These are phyloP conservation scores for Atractosteus spatula DNA, from an alignment of 2,113 vertebrate species.

Conservation along the genomic window DNA sequence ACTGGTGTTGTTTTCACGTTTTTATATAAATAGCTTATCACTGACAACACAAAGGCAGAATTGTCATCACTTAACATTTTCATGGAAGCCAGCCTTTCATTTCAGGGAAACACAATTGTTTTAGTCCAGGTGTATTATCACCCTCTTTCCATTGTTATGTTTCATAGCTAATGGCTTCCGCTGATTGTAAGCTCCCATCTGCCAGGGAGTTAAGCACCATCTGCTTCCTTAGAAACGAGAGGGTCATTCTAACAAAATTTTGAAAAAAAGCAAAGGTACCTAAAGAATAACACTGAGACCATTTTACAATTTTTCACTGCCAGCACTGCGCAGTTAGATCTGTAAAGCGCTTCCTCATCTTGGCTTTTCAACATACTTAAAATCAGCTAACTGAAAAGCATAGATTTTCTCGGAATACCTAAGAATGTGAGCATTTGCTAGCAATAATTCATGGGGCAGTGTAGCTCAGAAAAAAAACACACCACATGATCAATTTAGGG, in stretches of 20 bases:
- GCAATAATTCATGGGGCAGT: no score
- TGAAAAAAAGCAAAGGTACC: neutral
- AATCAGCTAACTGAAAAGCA: no score
- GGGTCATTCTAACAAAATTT: neutral
- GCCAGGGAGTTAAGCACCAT: constrained; percentile 30
- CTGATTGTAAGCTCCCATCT: constrained; percentile 28
- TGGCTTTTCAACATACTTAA: no score
- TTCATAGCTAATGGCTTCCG: constrained; percentile 20
- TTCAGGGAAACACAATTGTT: constrained; percentile 6
- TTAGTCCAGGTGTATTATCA: constrained; percentile 17
- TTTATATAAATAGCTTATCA: constrained; percentile 22
- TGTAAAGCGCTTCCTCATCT: no score
- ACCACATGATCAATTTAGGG: no score
- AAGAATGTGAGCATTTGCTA: no score
- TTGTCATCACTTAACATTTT: neutral
- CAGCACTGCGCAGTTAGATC: neutral
- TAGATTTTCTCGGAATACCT: no score
- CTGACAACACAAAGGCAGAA: neutral
- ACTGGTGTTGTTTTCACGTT: constrained; percentile 3
- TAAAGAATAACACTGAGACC: neutral
- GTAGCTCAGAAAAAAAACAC: no score
- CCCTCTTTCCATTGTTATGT: constrained; percentile 16
- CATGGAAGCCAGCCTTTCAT: constrained; percentile 6
- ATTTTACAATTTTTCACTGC: no score
- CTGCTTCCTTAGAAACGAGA: constrained; percentile 36